Base-by-base conservation (phyloP, 1,140 invertebrate species). In the Theocolax elegans region DNA sequence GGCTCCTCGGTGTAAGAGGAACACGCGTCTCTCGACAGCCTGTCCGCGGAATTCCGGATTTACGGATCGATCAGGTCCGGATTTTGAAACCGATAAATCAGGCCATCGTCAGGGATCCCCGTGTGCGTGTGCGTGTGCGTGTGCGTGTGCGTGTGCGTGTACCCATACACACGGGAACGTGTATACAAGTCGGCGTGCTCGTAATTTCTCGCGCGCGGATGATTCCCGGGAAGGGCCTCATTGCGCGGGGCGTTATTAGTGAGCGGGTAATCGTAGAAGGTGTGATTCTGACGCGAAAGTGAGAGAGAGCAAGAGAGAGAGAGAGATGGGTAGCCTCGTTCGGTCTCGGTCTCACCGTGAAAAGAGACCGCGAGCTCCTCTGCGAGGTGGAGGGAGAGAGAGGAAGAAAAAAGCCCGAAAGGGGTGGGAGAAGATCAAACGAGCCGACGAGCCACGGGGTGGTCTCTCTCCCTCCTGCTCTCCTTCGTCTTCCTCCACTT, bases 391-490 rank as follows among this genome's bases (percentile, higher is more conserved):
- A 19, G 72, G 19, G 40, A n/a, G 8, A 49, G 7, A 40, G 49
- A 42, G 75, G 31, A 35, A 35, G 67, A 48, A 62, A 10, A 35
- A 35, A 35, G 70, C 72, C 35, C 51, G 27, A 77, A 79, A 75
- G 74, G 67, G 73, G 83, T 83, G 79, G 84, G 84, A 81, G 83
- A 85, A 86, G 84, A 86, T 86, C 83, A 86, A 86, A 86, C 76
- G 84, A 80, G 83, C 85, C 85, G 85, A 83, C 83, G 71, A 82
- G 77, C 83, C 83, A 85, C 84, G 84, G 84, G 84, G 84, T 85
- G 84, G 84, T 85, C 83, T 84, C 71, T 73, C 71, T 63, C 21
- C 59, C 72, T 71, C 25, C 48, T 76, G 54, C 69, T 75, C 56
- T 67, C 71, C 67, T 48, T 71, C 67, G 9, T 62, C 46, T 25